Evolutionary conservation across 2,888 invertebrate species (phyloP).

Genomic region (Megamerina dolium): DNA sequence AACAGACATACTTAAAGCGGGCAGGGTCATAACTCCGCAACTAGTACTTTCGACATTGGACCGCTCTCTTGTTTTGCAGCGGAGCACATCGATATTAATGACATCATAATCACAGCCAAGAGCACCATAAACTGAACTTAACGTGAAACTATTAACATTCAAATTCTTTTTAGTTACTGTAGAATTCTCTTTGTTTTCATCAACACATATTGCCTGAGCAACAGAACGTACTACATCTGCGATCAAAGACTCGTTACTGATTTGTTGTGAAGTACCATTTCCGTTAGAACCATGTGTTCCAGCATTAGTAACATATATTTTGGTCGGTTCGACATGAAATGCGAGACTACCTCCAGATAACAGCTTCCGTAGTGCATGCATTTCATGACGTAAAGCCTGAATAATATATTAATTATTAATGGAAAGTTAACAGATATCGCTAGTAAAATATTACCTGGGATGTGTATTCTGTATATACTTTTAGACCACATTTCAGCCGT

Average conservation of each 20-base stretch:
- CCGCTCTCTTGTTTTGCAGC: conserved; percentile 41
- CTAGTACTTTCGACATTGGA: conserved; percentile 12
- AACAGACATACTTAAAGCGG: conserved; percentile 33
- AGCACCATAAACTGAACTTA: conserved; percentile 24
- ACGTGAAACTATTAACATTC: neutral
- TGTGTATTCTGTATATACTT: conserved; percentile 58
- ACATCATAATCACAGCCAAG: conserved; percentile 40
- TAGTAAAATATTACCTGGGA: conserved; percentile 31
- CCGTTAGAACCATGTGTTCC: conserved; percentile 29
- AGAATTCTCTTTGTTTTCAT: conserved; percentile 21
- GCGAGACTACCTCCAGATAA: conserved; percentile 68
- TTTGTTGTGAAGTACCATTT: conserved; percentile 13
- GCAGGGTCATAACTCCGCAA: conserved; percentile 15
- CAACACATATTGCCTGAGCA: conserved; percentile 20
- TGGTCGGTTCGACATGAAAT: conserved; percentile 61
- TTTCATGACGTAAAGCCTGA: conserved; percentile 56
- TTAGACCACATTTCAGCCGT: conserved; percentile 60
- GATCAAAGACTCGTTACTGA: conserved; percentile 33
- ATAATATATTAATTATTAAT: neutral
- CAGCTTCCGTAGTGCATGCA: conserved; percentile 62
- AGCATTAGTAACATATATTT: conserved; percentile 59
- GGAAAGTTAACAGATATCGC: neutral
- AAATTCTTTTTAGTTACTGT: conserved; percentile 16
- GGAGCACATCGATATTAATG: conserved; percentile 41
- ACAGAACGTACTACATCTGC: conserved; percentile 28